Evolutionary conservation across 2,113 vertebrate species (phyloP).

Genomic region (Hyla sarda): DNA sequence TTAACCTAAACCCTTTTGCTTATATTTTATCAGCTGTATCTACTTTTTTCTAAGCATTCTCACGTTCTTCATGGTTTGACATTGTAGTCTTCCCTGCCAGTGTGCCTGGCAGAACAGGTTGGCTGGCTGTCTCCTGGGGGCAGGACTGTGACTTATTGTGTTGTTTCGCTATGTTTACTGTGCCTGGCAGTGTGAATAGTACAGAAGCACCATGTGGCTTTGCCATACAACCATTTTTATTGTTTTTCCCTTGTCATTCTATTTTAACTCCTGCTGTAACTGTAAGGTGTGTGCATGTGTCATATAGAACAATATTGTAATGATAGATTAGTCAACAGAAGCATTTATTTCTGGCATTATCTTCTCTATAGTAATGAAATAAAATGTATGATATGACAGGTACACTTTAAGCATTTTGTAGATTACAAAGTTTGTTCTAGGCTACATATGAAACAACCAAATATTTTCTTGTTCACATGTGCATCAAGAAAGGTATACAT

Average conservation of each 20-base stretch:
- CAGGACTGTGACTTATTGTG: constrained; percentile 5
- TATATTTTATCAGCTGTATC: background rate
- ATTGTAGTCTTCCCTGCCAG: background rate
- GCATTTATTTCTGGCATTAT: background rate
- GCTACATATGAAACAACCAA: too few relatives aligned
- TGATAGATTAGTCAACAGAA: background rate
- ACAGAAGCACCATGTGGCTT: background rate
- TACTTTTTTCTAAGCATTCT: background rate
- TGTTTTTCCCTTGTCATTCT: constrained; percentile 32
- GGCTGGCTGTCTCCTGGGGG: background rate
- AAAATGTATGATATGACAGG: too few relatives aligned
- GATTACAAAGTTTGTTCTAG: too few relatives aligned
- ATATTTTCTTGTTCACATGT: too few relatives aligned
- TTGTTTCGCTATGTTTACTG: constrained; percentile 1
- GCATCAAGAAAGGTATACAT: too few relatives aligned
- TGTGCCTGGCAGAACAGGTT: background rate
- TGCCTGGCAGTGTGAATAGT: constrained; percentile 15
- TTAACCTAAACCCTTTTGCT: background rate
- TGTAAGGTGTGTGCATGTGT: background rate
- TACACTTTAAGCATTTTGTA: too few relatives aligned
- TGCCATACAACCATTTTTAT: constrained; percentile 22
- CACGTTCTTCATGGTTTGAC: background rate
- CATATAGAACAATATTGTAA: background rate
- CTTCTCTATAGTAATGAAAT: too few relatives aligned
- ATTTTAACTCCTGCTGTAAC: constrained; percentile 39